Base-by-base conservation (phyloP, 2,888 invertebrate genomes). In the Drosophila villosipedis region DNA sequence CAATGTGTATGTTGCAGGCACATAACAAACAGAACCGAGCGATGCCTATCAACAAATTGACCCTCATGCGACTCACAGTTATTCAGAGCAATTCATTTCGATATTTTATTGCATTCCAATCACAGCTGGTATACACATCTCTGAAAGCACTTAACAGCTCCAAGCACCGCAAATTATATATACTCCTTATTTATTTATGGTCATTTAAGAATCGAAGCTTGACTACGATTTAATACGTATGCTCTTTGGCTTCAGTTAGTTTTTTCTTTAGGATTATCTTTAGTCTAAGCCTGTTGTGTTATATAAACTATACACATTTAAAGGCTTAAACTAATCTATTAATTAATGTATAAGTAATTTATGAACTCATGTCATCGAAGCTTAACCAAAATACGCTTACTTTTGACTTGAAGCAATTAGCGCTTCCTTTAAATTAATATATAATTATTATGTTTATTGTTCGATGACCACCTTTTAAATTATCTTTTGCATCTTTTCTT, bases 21-120 rank as follows among this genome's bases (percentile, higher is more conserved):
- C 61, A 60, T 60, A 39, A 41, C 54, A 61, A 30, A 31, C 28
- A n/a, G 30, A 37, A 68, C 43, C 53, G n/a, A 52, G 50, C 72
- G 74, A 72, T 79, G 83, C 65, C 70, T 77, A 83, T 82, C 83
- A 76, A 77, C 75, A 83, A 80, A 83, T 80, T 80, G 83, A 83
- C 83, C 83, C 80, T 83, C 81, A 83, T 58, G 54, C 64, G 41
- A 43, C 61, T 47, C 60, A 62, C 77, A 62, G 61, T 41, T 66
- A 78, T 67, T 57, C 52, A 47, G 54, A 74, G 70, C 70, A 78
- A 78, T 78, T 78, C 74, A 78, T 78, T 78, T 70, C 73, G 60
- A 68, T 28, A 60, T 58, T 65, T 71, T 55, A 65, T 65, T 72
- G 65, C 55, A 37, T 43, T 69, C 70, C 68, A 68, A 62, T 50